These are phyloP conservation scores for Leptinotarsa tumamoca DNA, from an alignment of 2,888 invertebrate species.

Conservation along the genomic window DNA sequence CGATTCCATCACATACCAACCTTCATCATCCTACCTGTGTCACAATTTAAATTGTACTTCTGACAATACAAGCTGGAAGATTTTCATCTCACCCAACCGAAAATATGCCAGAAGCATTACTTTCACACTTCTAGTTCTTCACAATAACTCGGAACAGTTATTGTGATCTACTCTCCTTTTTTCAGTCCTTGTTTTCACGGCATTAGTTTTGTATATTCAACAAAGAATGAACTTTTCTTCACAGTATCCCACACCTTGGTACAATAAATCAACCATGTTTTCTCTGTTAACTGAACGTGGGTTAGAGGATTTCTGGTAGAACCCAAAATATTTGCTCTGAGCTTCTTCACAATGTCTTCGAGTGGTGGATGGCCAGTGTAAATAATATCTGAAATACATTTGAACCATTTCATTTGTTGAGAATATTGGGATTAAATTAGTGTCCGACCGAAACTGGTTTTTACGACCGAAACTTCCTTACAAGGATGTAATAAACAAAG, in stretches of 20 bases:
- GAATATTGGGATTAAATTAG: background rate
- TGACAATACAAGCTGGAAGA: too few species aligned
- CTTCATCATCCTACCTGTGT: too few species aligned
- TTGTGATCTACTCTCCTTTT: background rate
- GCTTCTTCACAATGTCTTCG: slow-evolving; percentile 74
- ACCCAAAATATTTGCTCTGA: slow-evolving; percentile 79
- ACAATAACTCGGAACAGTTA: background rate
- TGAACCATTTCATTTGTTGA: background rate
- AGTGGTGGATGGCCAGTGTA: slow-evolving; percentile 75
- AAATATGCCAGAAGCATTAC: background rate
- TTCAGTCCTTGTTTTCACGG: slow-evolving; percentile 65
- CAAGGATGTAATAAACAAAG: too few species aligned
- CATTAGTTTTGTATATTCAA: slow-evolving; percentile 85
- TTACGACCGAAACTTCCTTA: too few species aligned
- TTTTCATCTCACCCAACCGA: too few species aligned
- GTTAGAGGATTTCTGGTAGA: slow-evolving; percentile 78
- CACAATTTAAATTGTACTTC: too few species aligned
- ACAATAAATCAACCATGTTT: slow-evolving; percentile 87
- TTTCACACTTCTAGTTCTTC: background rate
- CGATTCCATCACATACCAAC: too few species aligned
- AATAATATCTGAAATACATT: slow-evolving; percentile 65
- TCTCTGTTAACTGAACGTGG: slow-evolving; percentile 80
- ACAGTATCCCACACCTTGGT: slow-evolving; percentile 87
- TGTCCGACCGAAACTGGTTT: too few species aligned
- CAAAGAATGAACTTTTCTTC: slow-evolving; percentile 84